phyloP scores from a whole-genome alignment of 1,140 invertebrate genomes.

The Platorchestia sp. region DNA sequence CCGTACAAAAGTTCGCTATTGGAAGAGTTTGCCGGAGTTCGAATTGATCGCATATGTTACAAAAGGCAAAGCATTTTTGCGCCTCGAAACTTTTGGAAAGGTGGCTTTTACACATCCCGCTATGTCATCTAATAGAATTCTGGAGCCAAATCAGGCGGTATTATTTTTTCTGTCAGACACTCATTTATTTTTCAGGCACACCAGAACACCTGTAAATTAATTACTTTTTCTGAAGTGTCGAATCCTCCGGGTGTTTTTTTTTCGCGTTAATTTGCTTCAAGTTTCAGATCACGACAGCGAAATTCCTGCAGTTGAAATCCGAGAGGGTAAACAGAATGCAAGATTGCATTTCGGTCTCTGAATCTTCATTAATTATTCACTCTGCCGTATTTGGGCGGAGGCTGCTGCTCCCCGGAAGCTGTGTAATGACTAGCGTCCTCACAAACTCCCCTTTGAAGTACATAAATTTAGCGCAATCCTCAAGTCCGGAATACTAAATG shows the following conservation, averaged over 20 bases:
- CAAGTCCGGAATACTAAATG: conserved; percentile 26
- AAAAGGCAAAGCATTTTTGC: not conserved
- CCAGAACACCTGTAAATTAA: not conserved
- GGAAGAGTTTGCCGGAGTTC: conserved; percentile 20
- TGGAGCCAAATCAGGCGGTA: not conserved
- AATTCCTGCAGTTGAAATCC: not conserved
- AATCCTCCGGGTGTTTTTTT: not conserved
- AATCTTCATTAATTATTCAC: conserved; percentile 13
- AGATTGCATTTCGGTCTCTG: not conserved
- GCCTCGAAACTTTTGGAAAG: not conserved
- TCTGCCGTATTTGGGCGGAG: not conserved
- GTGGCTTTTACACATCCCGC: not conserved
- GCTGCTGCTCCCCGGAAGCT: not conserved
- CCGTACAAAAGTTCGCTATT: not conserved
- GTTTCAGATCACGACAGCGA: not conserved
- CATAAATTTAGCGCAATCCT: conserved; percentile 31
- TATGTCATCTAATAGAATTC: too few species aligned
- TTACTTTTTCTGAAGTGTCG: not conserved
- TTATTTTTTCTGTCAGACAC: not conserved
- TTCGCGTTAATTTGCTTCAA: not conserved
- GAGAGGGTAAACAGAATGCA: not conserved
- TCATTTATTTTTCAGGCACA: not conserved
- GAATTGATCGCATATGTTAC: not conserved
- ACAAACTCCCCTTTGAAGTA: conserved; percentile 35
- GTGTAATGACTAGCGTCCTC: not conserved